These are phyloP conservation scores for Apostichopus leukothele DNA, from an alignment of 53 echinoderm and acorn worm genomes.

Conservation along the genomic window DNA sequence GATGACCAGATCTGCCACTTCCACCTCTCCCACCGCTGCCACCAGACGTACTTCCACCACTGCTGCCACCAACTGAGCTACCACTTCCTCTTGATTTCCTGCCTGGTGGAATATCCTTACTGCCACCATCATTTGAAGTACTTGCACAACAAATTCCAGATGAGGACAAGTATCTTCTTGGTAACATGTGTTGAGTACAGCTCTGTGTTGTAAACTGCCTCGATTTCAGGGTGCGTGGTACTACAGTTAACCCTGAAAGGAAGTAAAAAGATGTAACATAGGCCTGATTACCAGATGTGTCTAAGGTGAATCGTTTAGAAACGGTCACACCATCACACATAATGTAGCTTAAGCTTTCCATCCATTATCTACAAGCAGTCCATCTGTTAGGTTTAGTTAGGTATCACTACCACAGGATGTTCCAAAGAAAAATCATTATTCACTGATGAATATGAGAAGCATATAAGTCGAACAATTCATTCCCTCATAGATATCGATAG, in stretches of 20 bases:
- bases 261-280: too few relatives aligned
- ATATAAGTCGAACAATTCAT: too few relatives aligned
- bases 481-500: too few relatives aligned
- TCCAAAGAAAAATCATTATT: too few relatives aligned
- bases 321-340: too few relatives aligned
- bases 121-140: conserved; percentile 30
- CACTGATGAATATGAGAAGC: too few relatives aligned
- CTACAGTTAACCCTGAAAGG: neutral
- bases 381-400: neutral
- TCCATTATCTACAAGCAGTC: neutral
- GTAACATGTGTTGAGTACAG: neutral
- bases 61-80: conserved; percentile 5
- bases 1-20: conserved; percentile 69
- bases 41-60: conserved; percentile 12
- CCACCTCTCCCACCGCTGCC: conserved; percentile 45
- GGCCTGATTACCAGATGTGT: too few relatives aligned
- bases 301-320: too few relatives aligned
- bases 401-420: neutral
- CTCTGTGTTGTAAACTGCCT: neutral
- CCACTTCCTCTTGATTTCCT: conserved; percentile 36
- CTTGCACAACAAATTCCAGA: conserved; percentile 26
- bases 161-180: neutral
- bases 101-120: conserved; percentile 41
- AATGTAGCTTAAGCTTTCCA: neutral
- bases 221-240: neutral